Conservation (phyloP, 2,113 vertebrate genomes). For the Dipodomys merriami region DNA sequence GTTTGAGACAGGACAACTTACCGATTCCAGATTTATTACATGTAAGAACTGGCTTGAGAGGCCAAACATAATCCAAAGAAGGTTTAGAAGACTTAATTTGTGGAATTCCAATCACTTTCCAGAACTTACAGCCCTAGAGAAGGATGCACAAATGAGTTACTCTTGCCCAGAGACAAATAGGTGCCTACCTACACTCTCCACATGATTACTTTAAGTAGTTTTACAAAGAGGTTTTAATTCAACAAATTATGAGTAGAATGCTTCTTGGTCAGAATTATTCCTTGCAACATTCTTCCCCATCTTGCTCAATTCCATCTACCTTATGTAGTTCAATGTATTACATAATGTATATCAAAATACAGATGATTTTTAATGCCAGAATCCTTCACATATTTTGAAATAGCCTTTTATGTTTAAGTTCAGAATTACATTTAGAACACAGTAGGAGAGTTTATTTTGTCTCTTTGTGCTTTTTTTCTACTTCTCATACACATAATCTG, state of each 20-base stretch:
- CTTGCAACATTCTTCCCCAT: too few species aligned
- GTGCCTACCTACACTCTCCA: neutral
- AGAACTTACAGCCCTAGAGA: neutral
- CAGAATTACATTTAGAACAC: slow-evolving; percentile 2
- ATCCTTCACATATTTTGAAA: neutral
- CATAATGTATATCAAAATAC: too few species aligned
- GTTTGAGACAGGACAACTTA: neutral
- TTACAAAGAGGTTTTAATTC: too few species aligned
- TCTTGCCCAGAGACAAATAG: neutral
- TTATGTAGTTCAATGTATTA: too few species aligned
- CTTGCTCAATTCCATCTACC: too few species aligned
- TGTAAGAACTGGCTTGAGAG: neutral
- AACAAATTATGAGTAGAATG: too few species aligned
- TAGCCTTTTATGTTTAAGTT: neutral
- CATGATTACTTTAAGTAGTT: too few species aligned
- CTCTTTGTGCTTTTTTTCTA: neutral
- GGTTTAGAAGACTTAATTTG: neutral
- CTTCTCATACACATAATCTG: neutral
- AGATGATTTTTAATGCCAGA: neutral
- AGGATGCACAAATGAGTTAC: neutral
- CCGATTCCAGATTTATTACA: neutral
- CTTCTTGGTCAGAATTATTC: too few species aligned
- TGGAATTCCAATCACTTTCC: neutral
- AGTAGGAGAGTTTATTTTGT: neutral
- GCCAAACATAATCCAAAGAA: neutral